These are phyloP conservation scores for Apodemia duryi DNA, from an alignment of 2,888 invertebrate species.

Conservation along the genomic window DNA sequence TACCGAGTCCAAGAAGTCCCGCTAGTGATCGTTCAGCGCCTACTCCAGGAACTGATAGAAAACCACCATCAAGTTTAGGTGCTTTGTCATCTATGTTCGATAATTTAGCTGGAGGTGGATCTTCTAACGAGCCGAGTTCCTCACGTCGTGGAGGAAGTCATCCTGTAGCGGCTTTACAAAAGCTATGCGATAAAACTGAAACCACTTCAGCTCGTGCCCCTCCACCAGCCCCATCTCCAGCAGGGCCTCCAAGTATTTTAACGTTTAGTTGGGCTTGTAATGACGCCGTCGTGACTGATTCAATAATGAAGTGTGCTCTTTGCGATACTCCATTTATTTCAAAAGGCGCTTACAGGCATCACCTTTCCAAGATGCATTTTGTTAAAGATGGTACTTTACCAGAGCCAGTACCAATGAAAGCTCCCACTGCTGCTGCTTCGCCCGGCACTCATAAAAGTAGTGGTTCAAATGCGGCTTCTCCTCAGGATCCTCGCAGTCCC, in stretches of 20 bases:
- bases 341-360: slow-evolving; percentile 97
- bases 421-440: slow-evolving; percentile 63
- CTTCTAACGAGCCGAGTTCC: slow-evolving; percentile 70
- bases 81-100: slow-evolving; percentile 95
- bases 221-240: slow-evolving; percentile 76
- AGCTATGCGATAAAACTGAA: slow-evolving; percentile 97
- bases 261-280: slow-evolving; percentile 97
- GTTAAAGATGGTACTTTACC: slow-evolving; percentile 94
- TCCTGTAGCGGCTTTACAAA: slow-evolving; percentile 96
- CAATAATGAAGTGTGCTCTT: slow-evolving; percentile 95
- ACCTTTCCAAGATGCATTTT: slow-evolving; percentile 96
- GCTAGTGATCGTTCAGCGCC: slow-evolving; percentile 86
- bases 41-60: slow-evolving; percentile 84
- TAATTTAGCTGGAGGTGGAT: slow-evolving; percentile 83
- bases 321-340: slow-evolving; percentile 98
- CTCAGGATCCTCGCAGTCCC: slow-evolving; percentile 80
- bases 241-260: slow-evolving; percentile 89
- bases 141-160: slow-evolving; percentile 88
- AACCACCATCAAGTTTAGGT: slow-evolving; percentile 84
- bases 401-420: slow-evolving; percentile 84
- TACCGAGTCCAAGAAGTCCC: slow-evolving; percentile 85
- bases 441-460: slow-evolving; percentile 67
- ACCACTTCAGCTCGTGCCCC: slow-evolving; percentile 82
- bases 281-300: slow-evolving; percentile 93
- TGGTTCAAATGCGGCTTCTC: slow-evolving; percentile 65